These are phyloP conservation scores for Tipula lateralis DNA, from an alignment of 2,888 invertebrate species.

Conservation along the genomic window DNA sequence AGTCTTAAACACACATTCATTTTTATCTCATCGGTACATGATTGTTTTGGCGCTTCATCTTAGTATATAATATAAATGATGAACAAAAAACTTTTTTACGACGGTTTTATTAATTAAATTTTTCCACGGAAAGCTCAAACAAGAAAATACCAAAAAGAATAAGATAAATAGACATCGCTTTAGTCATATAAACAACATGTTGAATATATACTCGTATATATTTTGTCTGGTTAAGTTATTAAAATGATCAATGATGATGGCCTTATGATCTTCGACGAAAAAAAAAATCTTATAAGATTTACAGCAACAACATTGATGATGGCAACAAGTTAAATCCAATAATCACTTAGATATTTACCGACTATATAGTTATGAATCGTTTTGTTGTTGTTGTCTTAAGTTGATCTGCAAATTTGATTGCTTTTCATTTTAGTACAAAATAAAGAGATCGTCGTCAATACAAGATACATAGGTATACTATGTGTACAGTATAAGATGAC, in stretches of 20 bases:
- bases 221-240: constrained; percentile 4
- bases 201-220: neutral
- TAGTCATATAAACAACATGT: neutral
- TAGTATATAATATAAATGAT: neutral
- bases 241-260: constrained; percentile 24
- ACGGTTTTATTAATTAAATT: neutral
- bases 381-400: neutral
- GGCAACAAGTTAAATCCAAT: neutral
- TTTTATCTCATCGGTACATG: neutral
- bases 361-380: neutral
- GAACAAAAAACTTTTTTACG: neutral
- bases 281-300: neutral
- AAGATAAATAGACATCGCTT: constrained; percentile 11
- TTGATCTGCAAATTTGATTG: neutral
- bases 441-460: neutral
- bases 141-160: neutral
- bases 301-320: neutral
- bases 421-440: neutral
- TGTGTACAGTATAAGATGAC: neutral
- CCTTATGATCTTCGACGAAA: neutral
- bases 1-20: too few relatives aligned
- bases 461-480: neutral
- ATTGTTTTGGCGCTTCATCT: constrained; percentile 1
- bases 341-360: constrained; percentile 12
- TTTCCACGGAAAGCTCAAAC: neutral